These are phyloP conservation scores for Sebastes nivosus DNA, from an alignment of 2,797 vertebrate species.

Conservation along the genomic window DNA sequence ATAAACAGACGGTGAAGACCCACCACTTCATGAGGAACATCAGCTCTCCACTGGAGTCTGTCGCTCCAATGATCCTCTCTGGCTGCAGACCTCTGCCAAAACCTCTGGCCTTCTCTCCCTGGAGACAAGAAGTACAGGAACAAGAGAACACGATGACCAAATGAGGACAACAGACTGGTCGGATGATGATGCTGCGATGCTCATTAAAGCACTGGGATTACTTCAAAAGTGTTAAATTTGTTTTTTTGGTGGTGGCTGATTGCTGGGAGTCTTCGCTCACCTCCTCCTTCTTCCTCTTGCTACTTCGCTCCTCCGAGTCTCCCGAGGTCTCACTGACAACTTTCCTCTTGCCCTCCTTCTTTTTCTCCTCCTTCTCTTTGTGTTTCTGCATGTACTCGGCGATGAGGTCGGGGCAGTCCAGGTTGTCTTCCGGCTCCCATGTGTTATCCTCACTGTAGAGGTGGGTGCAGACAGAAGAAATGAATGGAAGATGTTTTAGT, in stretches of 20 bases:
- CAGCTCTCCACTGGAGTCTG: slow-evolving; percentile 96
- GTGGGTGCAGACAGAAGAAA: neutral
- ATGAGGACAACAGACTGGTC: neutral
- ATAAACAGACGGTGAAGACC: slow-evolving; percentile 46
- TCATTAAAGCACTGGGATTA: neutral
- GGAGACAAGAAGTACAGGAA: slow-evolving; percentile 23
- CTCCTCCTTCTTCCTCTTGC: slow-evolving; percentile 97
- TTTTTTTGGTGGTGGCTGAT: neutral
- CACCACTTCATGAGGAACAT: slow-evolving; percentile 99
- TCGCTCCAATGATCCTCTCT: slow-evolving; percentile 95
- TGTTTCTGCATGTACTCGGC: slow-evolving; percentile 94
- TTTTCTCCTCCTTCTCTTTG: slow-evolving; percentile 90
- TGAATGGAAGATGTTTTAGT: neutral
- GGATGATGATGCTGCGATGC: too few relatives aligned
- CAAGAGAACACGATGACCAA: neutral
- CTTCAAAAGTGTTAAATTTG: neutral
- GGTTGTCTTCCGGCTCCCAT: slow-evolving; percentile 97
- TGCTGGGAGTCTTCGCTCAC: slow-evolving; percentile 70
- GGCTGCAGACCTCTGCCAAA: slow-evolving; percentile 94
- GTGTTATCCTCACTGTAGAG: slow-evolving; percentile 93
- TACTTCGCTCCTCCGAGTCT: slow-evolving; percentile 90
- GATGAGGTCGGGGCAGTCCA: slow-evolving; percentile 96
- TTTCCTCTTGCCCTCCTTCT: slow-evolving; percentile 91
- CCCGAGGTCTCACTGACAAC: slow-evolving; percentile 78
- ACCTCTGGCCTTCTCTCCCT: slow-evolving; percentile 94